Conservation (phyloP, 2,113 vertebrate species). For the Pseudopipra pipra region DNA sequence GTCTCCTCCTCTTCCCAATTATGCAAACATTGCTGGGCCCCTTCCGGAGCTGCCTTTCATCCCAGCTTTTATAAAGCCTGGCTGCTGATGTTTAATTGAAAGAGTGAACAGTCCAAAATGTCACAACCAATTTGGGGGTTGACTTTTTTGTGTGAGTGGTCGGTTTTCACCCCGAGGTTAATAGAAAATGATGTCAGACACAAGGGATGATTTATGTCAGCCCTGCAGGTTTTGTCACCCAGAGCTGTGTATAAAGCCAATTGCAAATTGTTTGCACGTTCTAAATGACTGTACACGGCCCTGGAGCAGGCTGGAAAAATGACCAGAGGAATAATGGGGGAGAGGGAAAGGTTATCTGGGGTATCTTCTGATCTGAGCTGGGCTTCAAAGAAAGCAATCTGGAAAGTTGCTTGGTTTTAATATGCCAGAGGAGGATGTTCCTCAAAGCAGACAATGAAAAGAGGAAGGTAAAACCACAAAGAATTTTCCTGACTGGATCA, state of each 20-base stretch:
- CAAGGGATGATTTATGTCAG: constrained; percentile 41
- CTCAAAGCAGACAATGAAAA: neutral
- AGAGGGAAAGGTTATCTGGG: constrained; percentile 8
- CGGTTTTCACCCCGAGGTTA: constrained; percentile 58
- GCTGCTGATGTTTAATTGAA: constrained; percentile 45
- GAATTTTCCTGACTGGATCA: neutral
- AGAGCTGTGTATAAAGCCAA: constrained; percentile 32
- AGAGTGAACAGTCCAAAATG: constrained; percentile 42
- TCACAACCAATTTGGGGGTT: constrained; percentile 37
- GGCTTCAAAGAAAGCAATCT: neutral
- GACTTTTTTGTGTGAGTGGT: neutral
- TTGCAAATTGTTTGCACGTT: constrained; percentile 55
- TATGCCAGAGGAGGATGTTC: neutral
- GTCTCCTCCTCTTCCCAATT: constrained; percentile 75
- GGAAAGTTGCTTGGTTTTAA: neutral
- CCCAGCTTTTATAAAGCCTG: constrained; percentile 17
- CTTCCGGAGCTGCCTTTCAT: constrained; percentile 36
- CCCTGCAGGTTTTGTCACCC: constrained; percentile 35
- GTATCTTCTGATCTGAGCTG: neutral
- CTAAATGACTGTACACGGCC: constrained; percentile 1
- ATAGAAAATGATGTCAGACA: constrained; percentile 58
- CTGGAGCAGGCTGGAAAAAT: constrained; percentile 25
- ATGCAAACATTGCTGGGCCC: constrained; percentile 71
- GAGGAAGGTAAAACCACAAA: neutral
- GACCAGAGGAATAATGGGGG: neutral